phyloP scores from a whole-genome alignment of 2,113 vertebrate genomes.

The Gavialis gangeticus region DNA sequence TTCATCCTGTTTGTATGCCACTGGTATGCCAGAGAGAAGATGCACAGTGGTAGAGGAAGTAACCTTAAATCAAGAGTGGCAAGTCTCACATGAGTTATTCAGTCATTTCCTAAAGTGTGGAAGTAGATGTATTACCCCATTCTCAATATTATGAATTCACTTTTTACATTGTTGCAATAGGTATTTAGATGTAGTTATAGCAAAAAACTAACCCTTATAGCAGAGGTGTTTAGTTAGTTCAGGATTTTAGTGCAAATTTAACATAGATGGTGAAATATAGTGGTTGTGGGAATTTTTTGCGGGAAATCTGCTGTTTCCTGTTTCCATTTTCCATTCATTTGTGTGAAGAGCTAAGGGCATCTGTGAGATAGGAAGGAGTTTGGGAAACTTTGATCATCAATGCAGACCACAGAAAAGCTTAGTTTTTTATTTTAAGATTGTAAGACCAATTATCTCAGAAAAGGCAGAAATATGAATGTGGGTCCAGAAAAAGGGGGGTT shows the following conservation, averaged over 20 bases:
- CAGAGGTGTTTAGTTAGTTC: constrained; percentile 8
- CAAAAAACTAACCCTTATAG: constrained; percentile 33
- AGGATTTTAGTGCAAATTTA: constrained; percentile 14
- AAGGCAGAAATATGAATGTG: not conserved
- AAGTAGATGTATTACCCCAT: not conserved
- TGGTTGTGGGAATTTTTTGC: not conserved
- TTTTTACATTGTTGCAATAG: constrained; percentile 9
- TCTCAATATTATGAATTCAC: not conserved
- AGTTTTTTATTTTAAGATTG: not conserved
- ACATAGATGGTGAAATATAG: not conserved
- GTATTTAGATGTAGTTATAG: not conserved
- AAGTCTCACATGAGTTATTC: constrained; percentile 8
- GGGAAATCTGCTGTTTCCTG: constrained; percentile 35
- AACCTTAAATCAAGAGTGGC: constrained; percentile 38
- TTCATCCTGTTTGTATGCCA: not conserved
- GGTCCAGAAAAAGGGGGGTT: not conserved
- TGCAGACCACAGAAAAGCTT: not conserved
- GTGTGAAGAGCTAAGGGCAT: not conserved
- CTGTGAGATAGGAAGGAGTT: not conserved
- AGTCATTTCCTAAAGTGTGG: constrained; percentile 40
- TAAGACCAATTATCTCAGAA: constrained; percentile 1
- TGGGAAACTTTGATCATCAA: constrained; percentile 2
- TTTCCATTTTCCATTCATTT: constrained; percentile 35
- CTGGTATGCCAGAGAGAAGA: not conserved
- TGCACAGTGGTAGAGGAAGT: not conserved